Evolutionary conservation across 2,888 invertebrate species (phyloP).

Genomic region (Spilarctia lutea): DNA sequence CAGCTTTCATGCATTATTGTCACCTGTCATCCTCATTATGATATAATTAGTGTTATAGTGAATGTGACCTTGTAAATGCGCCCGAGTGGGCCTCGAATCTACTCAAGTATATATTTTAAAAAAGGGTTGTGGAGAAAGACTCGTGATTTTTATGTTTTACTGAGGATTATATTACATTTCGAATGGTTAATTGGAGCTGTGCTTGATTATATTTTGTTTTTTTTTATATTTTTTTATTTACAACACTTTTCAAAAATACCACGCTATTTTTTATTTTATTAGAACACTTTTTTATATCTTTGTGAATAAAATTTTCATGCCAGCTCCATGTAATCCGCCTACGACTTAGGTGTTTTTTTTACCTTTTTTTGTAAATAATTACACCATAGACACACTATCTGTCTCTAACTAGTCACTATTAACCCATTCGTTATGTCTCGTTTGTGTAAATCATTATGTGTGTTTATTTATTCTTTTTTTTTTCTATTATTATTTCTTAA

Average conservation of each 20-base stretch:
- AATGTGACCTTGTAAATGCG: conserved; percentile 34
- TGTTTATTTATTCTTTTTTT: conserved; percentile 63
- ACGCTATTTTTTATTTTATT: neutral
- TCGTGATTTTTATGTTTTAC: conserved; percentile 52
- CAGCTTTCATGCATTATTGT: conserved; percentile 55
- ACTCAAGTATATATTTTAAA: conserved; percentile 44
- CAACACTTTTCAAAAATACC: neutral
- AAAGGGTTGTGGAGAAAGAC: conserved; percentile 85
- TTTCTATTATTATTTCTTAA: conserved; percentile 58
- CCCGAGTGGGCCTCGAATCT: conserved; percentile 30
- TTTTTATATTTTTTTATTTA: neutral
- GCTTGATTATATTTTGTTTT: conserved; percentile 59
- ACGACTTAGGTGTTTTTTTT: conserved; percentile 48
- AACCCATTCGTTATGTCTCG: conserved; percentile 79
- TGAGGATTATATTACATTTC: conserved; percentile 34
- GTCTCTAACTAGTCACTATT: conserved; percentile 75
- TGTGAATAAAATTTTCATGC: conserved; percentile 51
- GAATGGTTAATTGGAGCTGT: conserved; percentile 57
- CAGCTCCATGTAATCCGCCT: conserved; percentile 56
- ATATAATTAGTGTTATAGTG: conserved; percentile 43
- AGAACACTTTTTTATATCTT: conserved; percentile 16
- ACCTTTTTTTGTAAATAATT: conserved; percentile 70
- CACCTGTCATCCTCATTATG: conserved; percentile 50
- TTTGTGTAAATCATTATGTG: conserved; percentile 71
- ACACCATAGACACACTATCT: conserved; percentile 75